These are phyloP conservation scores for Sepioteuthis lessoniana DNA, from an alignment of 2,888 invertebrate species.

Conservation along the genomic window DNA sequence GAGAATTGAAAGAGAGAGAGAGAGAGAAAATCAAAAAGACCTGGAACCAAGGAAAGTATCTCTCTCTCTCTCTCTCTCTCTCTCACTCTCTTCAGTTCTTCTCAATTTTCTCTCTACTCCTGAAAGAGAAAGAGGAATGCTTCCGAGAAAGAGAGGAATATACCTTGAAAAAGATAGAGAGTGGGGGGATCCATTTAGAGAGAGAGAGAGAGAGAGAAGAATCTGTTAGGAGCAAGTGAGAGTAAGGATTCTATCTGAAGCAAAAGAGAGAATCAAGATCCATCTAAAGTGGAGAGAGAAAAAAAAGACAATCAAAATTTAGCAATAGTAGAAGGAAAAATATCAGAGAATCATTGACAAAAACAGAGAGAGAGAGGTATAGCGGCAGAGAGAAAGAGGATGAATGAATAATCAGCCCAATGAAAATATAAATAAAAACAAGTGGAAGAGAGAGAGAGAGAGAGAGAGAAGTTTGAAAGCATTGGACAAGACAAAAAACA, in stretches of 20 bases:
- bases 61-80: no score
- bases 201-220: no score
- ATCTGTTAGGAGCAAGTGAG: neutral
- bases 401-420: neutral
- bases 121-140: no score
- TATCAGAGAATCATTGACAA: neutral
- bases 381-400: neutral
- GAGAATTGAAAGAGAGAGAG: no score
- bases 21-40: no score
- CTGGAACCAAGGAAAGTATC: no score
- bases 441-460: neutral
- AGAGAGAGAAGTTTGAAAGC: neutral
- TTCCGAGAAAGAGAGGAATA: no score
- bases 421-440: neutral
- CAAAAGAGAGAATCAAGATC: rapidly evolving
- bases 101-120: no score
- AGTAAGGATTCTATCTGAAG: neutral
- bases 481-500: neutral
- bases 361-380: neutral
- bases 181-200: no score
- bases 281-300: no score
- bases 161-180: no score
- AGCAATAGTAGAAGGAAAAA: neutral
- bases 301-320: neutral
- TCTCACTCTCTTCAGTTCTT: no score